Evolutionary conservation across 2,797 vertebrate species (phyloP).

Genomic region (Xerus rutilus): DNA sequence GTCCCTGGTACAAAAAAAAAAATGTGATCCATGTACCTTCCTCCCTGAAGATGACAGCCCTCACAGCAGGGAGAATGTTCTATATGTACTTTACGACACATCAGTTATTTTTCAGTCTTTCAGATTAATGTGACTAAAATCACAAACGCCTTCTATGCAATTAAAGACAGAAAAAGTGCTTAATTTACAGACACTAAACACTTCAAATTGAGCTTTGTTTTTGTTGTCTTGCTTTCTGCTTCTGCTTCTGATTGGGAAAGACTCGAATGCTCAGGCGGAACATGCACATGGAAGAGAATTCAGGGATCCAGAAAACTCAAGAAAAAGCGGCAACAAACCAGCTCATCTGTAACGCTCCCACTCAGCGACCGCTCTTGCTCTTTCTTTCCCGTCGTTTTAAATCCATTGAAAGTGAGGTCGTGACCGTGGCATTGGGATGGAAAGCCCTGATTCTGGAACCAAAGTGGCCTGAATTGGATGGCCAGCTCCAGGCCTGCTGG

Average conservation of each 20-base stretch:
- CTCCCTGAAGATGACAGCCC: not conserved
- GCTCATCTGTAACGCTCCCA: not conserved
- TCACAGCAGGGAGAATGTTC: not conserved
- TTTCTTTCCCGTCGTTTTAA: not conserved
- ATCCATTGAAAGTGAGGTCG: not conserved
- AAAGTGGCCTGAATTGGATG: not conserved
- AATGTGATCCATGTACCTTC: not conserved
- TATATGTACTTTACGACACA: not conserved
- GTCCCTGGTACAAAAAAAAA: no score
- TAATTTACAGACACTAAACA: not conserved
- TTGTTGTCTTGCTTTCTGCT: not conserved
- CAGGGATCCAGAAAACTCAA: not conserved
- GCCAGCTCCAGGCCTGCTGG: not conserved
- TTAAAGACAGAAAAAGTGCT: not conserved
- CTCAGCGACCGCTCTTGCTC: not conserved
- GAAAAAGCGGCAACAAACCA: not conserved
- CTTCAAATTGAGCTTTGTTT: not conserved
- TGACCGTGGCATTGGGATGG: not conserved
- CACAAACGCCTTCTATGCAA: not conserved
- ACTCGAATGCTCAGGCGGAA: not conserved
- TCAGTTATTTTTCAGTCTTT: not conserved
- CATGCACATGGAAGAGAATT: not conserved
- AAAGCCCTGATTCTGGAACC: not conserved
- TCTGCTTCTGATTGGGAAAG: not conserved
- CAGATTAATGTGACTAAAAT: not conserved